Percentiles rank a stretch among this genome's conserved stretches.
Conservation (phyloP, 2,797 vertebrate species). For the Clarias platycephalus region DNA sequence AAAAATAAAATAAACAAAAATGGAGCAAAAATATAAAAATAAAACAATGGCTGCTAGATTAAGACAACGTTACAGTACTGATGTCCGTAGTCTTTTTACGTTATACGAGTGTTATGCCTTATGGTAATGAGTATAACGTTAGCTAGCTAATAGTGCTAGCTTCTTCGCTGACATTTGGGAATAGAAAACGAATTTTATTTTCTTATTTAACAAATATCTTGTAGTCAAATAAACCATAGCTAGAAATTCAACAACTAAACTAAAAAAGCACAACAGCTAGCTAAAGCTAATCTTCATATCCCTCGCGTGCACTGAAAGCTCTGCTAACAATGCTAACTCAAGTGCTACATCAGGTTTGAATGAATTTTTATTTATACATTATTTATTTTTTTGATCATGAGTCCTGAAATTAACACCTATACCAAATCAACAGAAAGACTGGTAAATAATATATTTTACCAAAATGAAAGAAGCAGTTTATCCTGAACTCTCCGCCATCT, state of each 20-base stretch:
- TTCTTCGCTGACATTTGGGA: neutral
- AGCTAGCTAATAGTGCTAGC: neutral
- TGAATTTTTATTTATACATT: neutral
- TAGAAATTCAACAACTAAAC: no score
- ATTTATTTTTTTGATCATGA: no score
- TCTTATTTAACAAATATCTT: no score
- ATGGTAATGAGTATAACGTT: neutral
- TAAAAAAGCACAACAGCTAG: neutral
- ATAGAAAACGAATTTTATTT: neutral
- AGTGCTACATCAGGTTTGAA: neutral
- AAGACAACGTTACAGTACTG: neutral
- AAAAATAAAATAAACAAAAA: neutral
- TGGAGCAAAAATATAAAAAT: no score
- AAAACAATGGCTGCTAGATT: neutral
- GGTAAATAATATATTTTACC: neutral
- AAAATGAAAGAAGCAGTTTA: neutral
- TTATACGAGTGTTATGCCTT: neutral
- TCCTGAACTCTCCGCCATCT: neutral
- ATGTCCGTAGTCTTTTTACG: neutral
- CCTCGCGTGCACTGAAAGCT: neutral
- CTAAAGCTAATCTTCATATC: no score
- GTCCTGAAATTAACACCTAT: neutral
- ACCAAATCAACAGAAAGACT: neutral
- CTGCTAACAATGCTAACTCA: neutral
- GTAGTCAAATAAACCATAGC: neutral